Evolutionary conservation across 2,888 invertebrate species (phyloP), one percentile per base, ranked within the genome.

Genomic region (Microchrysa polita): DNA sequence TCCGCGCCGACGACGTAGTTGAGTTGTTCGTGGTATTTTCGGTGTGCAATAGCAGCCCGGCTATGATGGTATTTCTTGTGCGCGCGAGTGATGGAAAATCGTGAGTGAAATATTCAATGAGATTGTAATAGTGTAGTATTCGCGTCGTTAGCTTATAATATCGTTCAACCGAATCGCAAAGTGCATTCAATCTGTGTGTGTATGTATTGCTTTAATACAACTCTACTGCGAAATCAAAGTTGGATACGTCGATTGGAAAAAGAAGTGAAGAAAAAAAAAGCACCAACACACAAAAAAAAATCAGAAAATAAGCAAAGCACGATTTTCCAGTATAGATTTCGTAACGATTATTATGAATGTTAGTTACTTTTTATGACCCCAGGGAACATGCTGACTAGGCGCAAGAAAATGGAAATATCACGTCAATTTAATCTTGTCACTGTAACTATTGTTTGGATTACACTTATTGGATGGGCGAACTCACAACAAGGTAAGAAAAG

Each of bases 271-370:
- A 34, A 34, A 34, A 34, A 34, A 34, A n/a, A n/a, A n/a, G n/a
- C n/a, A n/a, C n/a, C n/a, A n/a, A n/a, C n/a, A n/a, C n/a, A n/a
- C n/a, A n/a, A n/a, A n/a, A n/a, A n/a, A n/a, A n/a, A n/a, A n/a
- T n/a, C n/a, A n/a, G n/a, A n/a, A n/a, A 65, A 48, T 65, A 65
- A 34, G 27, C 65, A 34, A 22, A 65, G 65, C 65, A 65, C 65
- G 65, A 65, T 65, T 65, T 65, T 65, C 65, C 65, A 65, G 48
- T 65, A n/a, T n/a, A 48, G 65, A 65, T 65, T 65, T 65, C 57
- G 57, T 69, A 69, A 69, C 69, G 69, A 69, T 69, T 69, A 69
- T 69, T 69, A 69, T 69, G 69, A 57, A 69, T 69, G 55, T 57
- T 57, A 40, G 55, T 69, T 69, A 40, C 42, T 57, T 69, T 57